These are phyloP conservation scores for Manduca sexta DNA, from an alignment of 1,140 invertebrate genomes.

Conservation along the genomic window DNA sequence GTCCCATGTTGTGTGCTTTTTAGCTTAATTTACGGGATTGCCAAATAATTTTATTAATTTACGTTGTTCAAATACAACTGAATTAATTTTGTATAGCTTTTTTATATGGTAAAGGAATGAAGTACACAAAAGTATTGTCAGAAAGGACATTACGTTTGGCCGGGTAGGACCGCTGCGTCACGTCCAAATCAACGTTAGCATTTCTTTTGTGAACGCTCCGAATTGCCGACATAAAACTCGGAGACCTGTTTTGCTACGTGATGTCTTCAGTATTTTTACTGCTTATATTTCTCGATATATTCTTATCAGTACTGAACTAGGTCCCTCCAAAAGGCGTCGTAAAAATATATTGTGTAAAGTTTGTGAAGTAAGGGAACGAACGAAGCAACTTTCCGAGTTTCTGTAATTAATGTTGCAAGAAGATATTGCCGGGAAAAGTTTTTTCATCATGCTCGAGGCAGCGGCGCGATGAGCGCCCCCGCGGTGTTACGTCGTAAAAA, in stretches of 20 bases:
- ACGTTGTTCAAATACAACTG: too few relatives aligned
- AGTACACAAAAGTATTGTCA: neutral
- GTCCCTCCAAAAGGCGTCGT: slow-evolving; percentile 39
- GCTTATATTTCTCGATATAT: slow-evolving; percentile 46
- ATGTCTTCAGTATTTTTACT: slow-evolving; percentile 58
- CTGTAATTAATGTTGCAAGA: slow-evolving; percentile 64
- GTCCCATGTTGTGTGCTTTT: neutral
- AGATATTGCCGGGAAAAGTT: slow-evolving; percentile 61
- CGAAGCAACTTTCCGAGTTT: slow-evolving; percentile 44
- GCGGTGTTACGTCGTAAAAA: slow-evolving; percentile 61
- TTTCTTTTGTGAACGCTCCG: slow-evolving; percentile 66
- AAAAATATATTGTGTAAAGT: slow-evolving; percentile 44
- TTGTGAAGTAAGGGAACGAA: slow-evolving; percentile 32
- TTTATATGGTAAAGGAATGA: too few relatives aligned
- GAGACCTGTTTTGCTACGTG: slow-evolving; percentile 58
- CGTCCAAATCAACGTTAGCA: slow-evolving; percentile 50
- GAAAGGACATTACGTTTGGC: slow-evolving; percentile 25
- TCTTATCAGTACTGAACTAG: slow-evolving; percentile 54
- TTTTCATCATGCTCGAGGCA: slow-evolving; percentile 55
- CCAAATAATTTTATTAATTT: too few relatives aligned
- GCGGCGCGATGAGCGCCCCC: slow-evolving; percentile 56
- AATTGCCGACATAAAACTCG: slow-evolving; percentile 67
- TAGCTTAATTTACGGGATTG: too few relatives aligned
- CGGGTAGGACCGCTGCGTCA: slow-evolving; percentile 22
- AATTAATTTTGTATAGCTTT: too few relatives aligned